These are phyloP conservation scores for Dipus sagitta DNA, from an alignment of 2,797 vertebrate species.

Conservation along the genomic window DNA sequence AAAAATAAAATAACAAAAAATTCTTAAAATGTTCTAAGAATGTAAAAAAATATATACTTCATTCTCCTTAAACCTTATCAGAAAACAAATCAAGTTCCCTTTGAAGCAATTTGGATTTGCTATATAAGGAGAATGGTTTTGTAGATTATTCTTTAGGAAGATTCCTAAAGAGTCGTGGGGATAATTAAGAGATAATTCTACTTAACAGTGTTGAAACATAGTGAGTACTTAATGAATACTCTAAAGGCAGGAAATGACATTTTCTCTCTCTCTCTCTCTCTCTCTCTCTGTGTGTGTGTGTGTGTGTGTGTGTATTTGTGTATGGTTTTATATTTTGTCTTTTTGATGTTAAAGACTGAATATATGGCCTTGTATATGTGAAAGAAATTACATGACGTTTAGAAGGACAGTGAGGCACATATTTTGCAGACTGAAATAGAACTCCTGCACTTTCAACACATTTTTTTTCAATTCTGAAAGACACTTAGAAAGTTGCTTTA, in stretches of 20 bases:
- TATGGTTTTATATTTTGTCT: neutral
- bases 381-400: constrained; percentile 28
- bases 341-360: neutral
- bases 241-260: neutral
- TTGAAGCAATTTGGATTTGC: neutral
- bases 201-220: neutral
- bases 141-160: neutral
- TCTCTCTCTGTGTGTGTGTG: no score
- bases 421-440: constrained; percentile 45
- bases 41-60: neutral
- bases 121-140: neutral
- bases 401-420: constrained; percentile 39
- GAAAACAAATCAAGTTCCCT: neutral
- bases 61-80: neutral
- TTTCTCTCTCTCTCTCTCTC: neutral
- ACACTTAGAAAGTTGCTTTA: constrained; percentile 78
- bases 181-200: neutral
- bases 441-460: constrained; percentile 48
- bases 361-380: neutral
- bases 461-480: constrained; percentile 65
- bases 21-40: no score
- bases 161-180: neutral
- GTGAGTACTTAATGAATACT: neutral
- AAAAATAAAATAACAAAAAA: no score
- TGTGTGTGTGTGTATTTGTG: no score